phyloP scores from a whole-genome alignment of 2,888 invertebrate genomes.

The Callimorpha dominula region DNA sequence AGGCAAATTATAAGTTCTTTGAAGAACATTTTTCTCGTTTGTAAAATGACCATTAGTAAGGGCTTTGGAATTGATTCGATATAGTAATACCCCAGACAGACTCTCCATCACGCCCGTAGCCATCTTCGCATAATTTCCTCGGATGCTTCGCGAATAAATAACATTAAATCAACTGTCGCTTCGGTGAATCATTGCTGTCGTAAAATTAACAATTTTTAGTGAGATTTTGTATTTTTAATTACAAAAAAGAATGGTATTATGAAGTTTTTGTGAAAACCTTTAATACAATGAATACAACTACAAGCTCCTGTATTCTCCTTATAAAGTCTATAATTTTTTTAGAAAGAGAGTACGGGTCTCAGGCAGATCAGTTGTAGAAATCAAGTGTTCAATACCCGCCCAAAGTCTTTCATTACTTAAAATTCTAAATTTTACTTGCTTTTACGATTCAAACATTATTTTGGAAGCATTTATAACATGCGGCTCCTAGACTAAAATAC shows the following conservation, averaged over 20 bases:
- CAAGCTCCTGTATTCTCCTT: background rate
- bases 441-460: no score
- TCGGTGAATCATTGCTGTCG: conserved; percentile 35
- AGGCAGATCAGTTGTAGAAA: background rate
- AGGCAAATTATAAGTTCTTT: background rate
- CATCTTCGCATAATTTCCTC: conserved; percentile 75
- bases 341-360: background rate
- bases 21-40: background rate
- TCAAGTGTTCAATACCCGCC: no score
- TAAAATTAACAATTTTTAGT: conserved; percentile 40
- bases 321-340: background rate
- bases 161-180: conserved; percentile 72
- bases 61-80: conserved; percentile 73
- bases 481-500: no score
- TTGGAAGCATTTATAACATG: no score
- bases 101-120: conserved; percentile 76
- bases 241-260: background rate
- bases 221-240: background rate
- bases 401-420: background rate
- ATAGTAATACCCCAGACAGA: conserved; percentile 77
- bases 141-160: conserved; percentile 74
- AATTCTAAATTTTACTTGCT: no score
- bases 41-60: conserved; percentile 57
- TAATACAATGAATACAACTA: background rate
- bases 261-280: background rate